phyloP scores from a whole-genome alignment of 2,888 invertebrate species.

The Apocheima hispidaria region DNA sequence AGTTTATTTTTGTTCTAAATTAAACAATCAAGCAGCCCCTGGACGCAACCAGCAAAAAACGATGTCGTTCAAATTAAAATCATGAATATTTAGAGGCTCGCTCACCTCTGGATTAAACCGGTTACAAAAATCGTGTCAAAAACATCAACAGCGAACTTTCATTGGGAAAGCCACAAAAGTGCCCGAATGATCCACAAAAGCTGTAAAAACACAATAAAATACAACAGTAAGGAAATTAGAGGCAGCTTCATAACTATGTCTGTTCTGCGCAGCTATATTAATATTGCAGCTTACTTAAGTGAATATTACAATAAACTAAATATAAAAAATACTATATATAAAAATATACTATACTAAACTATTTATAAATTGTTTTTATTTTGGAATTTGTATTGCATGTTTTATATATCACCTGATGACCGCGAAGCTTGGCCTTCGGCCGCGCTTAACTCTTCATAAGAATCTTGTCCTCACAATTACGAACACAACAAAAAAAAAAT shows the following conservation, averaged over 20 bases:
- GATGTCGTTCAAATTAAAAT: slow-evolving; percentile 22
- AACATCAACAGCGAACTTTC: slow-evolving; percentile 22
- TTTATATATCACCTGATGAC: too few relatives aligned
- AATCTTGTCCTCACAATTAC: too few relatives aligned
- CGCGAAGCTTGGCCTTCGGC: too few relatives aligned
- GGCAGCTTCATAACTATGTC: neutral
- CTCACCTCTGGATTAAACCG: slow-evolving; percentile 30
- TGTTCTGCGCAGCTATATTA: neutral
- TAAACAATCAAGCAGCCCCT: slow-evolving; percentile 25
- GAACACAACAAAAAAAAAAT: too few relatives aligned
- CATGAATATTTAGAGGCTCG: slow-evolving; percentile 30
- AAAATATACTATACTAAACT: too few relatives aligned
- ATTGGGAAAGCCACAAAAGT: slow-evolving; percentile 27
- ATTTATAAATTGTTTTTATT: too few relatives aligned
- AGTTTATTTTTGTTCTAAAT: slow-evolving; percentile 29
- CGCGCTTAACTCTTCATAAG: too few relatives aligned
- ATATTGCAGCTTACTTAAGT: too few relatives aligned
- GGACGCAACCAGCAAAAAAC: slow-evolving; percentile 28
- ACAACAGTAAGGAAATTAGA: slow-evolving; percentile 22
- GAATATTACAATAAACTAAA: too few relatives aligned
- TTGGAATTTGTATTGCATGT: too few relatives aligned
- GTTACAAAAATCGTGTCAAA: slow-evolving; percentile 34
- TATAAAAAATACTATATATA: too few relatives aligned
- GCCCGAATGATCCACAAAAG: slow-evolving; percentile 23
- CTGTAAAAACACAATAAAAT: slow-evolving; percentile 33